phyloP scores from a whole-genome alignment of 2,888 invertebrate species.

The Arge pagana region DNA sequence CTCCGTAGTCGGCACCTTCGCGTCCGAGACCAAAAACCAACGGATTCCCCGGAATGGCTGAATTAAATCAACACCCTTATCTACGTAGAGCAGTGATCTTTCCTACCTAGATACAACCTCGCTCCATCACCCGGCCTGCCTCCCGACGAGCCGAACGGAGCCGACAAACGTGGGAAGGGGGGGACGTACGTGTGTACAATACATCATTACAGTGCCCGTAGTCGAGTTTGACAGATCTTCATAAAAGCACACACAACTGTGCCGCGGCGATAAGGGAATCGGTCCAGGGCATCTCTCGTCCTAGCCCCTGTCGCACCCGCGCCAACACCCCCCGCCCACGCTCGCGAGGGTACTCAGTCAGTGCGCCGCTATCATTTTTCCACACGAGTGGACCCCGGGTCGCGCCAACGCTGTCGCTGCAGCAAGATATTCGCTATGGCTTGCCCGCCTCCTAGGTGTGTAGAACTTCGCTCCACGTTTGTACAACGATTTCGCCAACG shows the following conservation, averaged over 20 bases:
- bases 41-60: conserved; percentile 5
- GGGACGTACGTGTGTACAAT: conserved; percentile 26
- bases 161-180: not conserved
- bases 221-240: conserved; percentile 56
- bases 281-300: conserved; percentile 52
- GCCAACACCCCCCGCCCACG: conserved; percentile 31
- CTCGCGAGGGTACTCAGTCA: conserved; percentile 48
- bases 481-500: too few relatives aligned
- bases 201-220: conserved; percentile 36
- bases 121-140: conserved; percentile 11
- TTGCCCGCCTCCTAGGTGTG: too few relatives aligned
- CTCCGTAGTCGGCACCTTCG: too few relatives aligned
- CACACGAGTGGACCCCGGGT: conserved; percentile 61
- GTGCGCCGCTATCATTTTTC: conserved; percentile 64
- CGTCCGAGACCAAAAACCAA: too few relatives aligned
- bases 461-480: not conserved
- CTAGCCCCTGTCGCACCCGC: conserved; percentile 29
- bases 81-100: conserved; percentile 20
- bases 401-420: conserved; percentile 16
- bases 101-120: conserved; percentile 6
- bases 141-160: conserved; percentile 3
- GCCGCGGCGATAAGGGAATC: conserved; percentile 57
- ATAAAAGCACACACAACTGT: conserved; percentile 58
- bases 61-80: conserved; percentile 21
- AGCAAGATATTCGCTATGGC: conserved; percentile 16